Evolutionary conservation across 2,113 vertebrate genomes (phyloP).

Genomic region (Colistium nudipinnis): DNA sequence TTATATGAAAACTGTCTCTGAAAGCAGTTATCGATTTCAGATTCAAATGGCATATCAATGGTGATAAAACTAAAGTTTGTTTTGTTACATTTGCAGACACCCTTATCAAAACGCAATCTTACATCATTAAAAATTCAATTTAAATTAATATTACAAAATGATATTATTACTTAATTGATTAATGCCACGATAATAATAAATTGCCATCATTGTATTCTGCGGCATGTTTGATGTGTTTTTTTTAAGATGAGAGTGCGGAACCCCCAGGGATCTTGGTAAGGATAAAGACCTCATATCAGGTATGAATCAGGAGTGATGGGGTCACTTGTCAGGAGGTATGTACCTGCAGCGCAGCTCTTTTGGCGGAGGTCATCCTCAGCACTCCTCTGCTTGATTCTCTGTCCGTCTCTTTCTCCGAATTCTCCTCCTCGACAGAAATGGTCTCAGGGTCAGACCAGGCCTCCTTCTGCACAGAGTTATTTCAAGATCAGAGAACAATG

Average conservation of each 20-base stretch:
- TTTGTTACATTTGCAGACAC: not conserved
- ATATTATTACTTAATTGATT: too few species aligned
- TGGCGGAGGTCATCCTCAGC: slow-evolving; percentile 30
- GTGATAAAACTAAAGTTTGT: not conserved
- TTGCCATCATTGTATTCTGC: not conserved
- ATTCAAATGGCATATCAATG: not conserved
- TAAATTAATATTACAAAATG: slow-evolving; percentile 27
- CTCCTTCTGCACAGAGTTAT: slow-evolving; percentile 42
- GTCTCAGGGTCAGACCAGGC: slow-evolving; percentile 26
- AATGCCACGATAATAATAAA: slow-evolving; percentile 30
- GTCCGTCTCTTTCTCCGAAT: slow-evolving; percentile 25
- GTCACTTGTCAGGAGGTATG: slow-evolving; percentile 49
- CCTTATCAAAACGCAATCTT: not conserved
- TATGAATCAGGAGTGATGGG: slow-evolving; percentile 26
- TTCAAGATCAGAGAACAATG: slow-evolving; percentile 46
- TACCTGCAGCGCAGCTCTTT: slow-evolving; percentile 73
- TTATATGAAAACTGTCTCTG: slow-evolving; percentile 8
- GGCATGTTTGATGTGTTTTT: slow-evolving; percentile 28
- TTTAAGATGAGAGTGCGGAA: slow-evolving; percentile 33
- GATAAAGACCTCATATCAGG: slow-evolving; percentile 42
- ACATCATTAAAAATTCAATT: not conserved
- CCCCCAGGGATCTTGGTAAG: not conserved
- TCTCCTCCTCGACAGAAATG: slow-evolving; percentile 10
- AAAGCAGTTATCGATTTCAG: slow-evolving; percentile 3
- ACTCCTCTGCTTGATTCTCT: slow-evolving; percentile 28